Percentiles rank a stretch among this genome's conserved stretches.
Conservation (phyloP, 2,888 invertebrate genomes). For the Eueremaeus valkanovi region DNA sequence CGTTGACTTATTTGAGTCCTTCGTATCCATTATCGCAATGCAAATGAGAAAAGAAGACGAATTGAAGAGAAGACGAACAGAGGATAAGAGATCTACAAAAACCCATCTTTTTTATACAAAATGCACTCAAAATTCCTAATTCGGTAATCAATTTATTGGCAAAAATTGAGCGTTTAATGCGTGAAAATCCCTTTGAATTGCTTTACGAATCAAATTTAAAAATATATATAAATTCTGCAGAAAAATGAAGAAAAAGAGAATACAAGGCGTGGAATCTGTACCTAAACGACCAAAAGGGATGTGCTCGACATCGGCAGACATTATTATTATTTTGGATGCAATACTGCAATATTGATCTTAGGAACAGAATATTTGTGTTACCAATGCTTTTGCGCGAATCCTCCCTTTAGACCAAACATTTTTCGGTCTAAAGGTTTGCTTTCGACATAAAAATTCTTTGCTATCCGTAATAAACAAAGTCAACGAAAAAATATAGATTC, state of each 20-base stretch:
- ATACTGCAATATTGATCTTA: conserved; percentile 23
- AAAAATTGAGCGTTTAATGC: not conserved
- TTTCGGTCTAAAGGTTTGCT: conserved; percentile 20
- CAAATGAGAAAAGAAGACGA: not conserved
- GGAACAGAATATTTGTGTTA: not conserved
- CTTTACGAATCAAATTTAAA: not conserved
- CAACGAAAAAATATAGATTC: conserved; percentile 21
- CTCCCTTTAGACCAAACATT: conserved; percentile 27
- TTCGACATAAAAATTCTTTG: conserved; percentile 5
- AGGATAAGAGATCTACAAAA: no score
- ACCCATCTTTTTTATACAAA: no score
- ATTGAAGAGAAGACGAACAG: no score
- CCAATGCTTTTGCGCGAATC: conserved; percentile 24
- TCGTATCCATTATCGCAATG: not conserved
- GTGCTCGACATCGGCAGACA: not conserved
- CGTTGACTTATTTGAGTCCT: not conserved
- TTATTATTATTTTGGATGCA: not conserved
- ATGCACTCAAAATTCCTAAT: not conserved
- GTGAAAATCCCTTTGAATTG: not conserved
- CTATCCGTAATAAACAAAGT: conserved; percentile 9
- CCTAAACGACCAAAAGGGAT: no score
- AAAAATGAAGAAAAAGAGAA: not conserved
- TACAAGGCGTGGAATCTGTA: not conserved
- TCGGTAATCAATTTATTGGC: not conserved
- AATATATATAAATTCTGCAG: not conserved